Conservation (phyloP, 2,888 invertebrate species). For the Thymelicus sylvestris region DNA sequence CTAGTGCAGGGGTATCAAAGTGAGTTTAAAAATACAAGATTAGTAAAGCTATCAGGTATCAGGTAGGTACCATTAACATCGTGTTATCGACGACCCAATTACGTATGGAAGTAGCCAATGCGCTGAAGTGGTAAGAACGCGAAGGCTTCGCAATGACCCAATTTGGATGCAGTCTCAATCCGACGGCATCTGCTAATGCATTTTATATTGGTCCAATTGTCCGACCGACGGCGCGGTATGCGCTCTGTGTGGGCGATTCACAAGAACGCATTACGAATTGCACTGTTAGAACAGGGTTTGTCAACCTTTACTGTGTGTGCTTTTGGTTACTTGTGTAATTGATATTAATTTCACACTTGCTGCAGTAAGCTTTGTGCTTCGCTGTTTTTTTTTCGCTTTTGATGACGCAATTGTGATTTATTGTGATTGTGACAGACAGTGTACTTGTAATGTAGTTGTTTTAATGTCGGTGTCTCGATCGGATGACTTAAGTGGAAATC, state of each 20-base stretch:
- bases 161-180: conserved; percentile 67
- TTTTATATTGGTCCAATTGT: conserved; percentile 85
- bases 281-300: conserved; percentile 19
- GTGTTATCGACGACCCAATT: conserved; percentile 3
- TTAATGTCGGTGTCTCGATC: no score
- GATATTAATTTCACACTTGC: conserved; percentile 11
- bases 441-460: no score
- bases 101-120: conserved; percentile 32
- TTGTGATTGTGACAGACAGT: not conserved
- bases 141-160: conserved; percentile 67
- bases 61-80: not conserved
- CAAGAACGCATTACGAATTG: conserved; percentile 57
- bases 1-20: no score
- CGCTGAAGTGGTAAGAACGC: conserved; percentile 39
- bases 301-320: conserved; percentile 22
- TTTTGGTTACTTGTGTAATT: conserved; percentile 19
- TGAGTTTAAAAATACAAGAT: no score
- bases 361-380: conserved; percentile 4
- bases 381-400: conserved; percentile 7
- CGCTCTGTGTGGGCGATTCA: conserved; percentile 80
- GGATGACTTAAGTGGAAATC: no score
- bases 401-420: not conserved
- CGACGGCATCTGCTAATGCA: conserved; percentile 80
- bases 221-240: conserved; percentile 80
- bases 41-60: no score